Evolutionary conservation across 2,113 vertebrate species (phyloP).

Genomic region (Nipponia nippon): DNA sequence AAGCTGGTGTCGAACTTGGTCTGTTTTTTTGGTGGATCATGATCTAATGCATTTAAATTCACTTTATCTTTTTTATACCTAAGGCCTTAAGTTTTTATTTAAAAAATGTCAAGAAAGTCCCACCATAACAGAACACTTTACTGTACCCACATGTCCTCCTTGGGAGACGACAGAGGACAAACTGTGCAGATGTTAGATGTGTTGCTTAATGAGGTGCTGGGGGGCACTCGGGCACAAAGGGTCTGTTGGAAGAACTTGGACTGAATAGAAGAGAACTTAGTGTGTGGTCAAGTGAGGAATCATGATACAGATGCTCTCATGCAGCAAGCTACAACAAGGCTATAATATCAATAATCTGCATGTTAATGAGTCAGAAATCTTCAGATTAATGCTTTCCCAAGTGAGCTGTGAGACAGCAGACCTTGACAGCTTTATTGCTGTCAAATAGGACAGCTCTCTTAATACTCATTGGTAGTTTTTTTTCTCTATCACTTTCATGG

Average conservation of each 20-base stretch:
- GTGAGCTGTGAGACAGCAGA: background rate
- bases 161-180: background rate
- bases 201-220: background rate
- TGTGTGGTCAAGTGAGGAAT: background rate
- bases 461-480: background rate
- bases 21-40: background rate
- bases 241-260: background rate
- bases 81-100: background rate
- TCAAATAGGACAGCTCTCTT: background rate
- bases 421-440: background rate
- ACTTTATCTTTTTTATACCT: background rate
- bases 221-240: background rate
- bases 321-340: background rate
- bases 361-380: conserved; percentile 27
- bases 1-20: background rate
- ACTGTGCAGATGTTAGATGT: background rate
- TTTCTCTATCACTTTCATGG: background rate
- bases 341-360: conserved; percentile 37
- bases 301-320: background rate
- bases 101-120: background rate
- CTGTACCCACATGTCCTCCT: background rate
- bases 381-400: conserved; percentile 2
- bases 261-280: background rate
- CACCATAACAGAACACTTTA: background rate
- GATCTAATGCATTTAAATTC: background rate